These are phyloP conservation scores for Erythrolamprus reginae DNA, from an alignment of 2,113 vertebrate genomes.

Conservation along the genomic window DNA sequence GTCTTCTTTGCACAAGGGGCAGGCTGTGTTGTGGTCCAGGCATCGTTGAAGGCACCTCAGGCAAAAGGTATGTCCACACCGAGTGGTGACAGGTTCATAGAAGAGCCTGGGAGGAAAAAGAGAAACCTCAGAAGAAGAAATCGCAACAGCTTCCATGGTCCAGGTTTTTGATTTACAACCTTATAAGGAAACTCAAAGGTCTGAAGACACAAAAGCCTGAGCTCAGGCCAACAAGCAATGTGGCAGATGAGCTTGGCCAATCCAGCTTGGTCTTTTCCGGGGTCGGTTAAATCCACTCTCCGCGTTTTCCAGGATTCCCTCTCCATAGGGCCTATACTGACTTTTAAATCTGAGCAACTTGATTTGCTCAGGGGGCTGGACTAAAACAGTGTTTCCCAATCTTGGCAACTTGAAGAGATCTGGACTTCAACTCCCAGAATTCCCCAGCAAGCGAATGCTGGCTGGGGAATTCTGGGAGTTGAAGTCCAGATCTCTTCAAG, in stretches of 20 bases:
- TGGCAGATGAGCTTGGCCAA: neutral
- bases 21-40: conserved; percentile 88
- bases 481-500: no score
- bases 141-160: neutral
- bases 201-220: neutral
- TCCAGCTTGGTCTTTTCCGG: neutral
- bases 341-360: no score
- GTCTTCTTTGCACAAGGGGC: conserved; percentile 88
- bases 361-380: neutral
- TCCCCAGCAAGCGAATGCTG: no score
- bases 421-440: no score
- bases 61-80: conserved; percentile 92
- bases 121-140: neutral
- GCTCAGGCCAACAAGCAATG: neutral
- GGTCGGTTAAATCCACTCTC: neutral
- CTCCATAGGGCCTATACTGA: neutral
- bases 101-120: conserved; percentile 72
- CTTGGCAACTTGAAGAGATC: no score
- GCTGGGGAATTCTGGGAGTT: no score
- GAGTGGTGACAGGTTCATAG: conserved; percentile 89
- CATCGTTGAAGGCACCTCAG: conserved; percentile 90
- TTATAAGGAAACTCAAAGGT: neutral
- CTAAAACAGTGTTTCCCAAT: no score
- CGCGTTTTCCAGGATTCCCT: neutral
- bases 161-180: neutral